Evolutionary conservation across 2,888 invertebrate genomes (phyloP), one percentile per base, ranked within the genome.

Genomic region (Teleogryllus oceanicus): DNA sequence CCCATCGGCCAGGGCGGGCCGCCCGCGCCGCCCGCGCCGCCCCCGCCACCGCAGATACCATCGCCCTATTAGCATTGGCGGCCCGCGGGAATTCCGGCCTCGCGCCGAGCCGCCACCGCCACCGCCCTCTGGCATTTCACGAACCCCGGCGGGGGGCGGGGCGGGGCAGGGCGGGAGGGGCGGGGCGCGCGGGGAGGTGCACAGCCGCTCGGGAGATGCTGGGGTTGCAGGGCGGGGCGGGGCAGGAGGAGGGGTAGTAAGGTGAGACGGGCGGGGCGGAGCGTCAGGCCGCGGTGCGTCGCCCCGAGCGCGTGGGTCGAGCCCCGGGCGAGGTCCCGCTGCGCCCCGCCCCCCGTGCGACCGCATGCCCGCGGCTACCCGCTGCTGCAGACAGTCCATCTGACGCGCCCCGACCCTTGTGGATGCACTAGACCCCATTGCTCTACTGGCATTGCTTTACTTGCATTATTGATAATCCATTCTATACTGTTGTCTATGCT

Each of bases 21-120:
- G 62, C 16, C n/a, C 62, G 62, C 62, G 16, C n/a, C 16, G 13
- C 13, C 62, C 13, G 62, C n/a, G 4, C 62, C n/a, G n/a, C 62
- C 13, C 62, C 62, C 62, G 16, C 16, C 13, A n/a, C n/a, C 62
- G 62, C 62, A 62, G 62, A 62, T 62, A 62, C 62, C 62, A 62
- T 62, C 62, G 62, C n/a, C 62, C 62, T 62, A 62, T 62, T 62
- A 62, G 62, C 62, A 62, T 62, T 62, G 62, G 62, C 62, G 62
- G 62, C 62, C n/a, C 62, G 62, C 62, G 62, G 62, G 62, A 62
- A 62, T 62, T 62, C 62, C 62, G 62, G 62, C 62, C 62, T 62
- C 62, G 62, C 62, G 62, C 62, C 37, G 37, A 62, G 62, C n/a
- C 62, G 62, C 62, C 62, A 62, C 62, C 62, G 62, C n/a, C 62